phyloP scores from a whole-genome alignment of 2,888 invertebrate genomes.

The Chrysolina oricalcia region DNA sequence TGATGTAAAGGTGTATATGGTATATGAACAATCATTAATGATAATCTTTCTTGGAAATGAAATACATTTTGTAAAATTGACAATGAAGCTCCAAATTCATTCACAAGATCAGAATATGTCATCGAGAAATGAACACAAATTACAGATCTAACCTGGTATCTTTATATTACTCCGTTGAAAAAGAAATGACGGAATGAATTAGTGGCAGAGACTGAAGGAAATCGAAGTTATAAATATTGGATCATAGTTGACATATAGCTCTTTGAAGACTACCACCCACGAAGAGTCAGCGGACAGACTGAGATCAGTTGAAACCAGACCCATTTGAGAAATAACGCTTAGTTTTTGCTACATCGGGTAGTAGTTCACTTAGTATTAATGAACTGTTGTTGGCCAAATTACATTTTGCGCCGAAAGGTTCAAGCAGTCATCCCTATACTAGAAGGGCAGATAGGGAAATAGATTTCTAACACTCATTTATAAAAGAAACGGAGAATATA shows the following conservation, averaged over 20 bases:
- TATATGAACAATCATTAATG: too few species aligned
- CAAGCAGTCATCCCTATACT: too few species aligned
- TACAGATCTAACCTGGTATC: conserved; percentile 34
- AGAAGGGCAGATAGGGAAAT: too few species aligned
- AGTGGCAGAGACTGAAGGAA: conserved; percentile 61
- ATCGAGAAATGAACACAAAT: neutral
- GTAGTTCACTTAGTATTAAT: neutral
- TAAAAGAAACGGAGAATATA: too few species aligned
- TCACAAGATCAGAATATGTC: neutral
- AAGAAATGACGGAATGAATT: conserved; percentile 61
- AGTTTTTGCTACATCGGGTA: neutral
- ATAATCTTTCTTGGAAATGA: too few species aligned
- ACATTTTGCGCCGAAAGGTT: neutral
- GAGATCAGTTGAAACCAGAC: conserved; percentile 47
- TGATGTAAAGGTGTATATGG: too few species aligned
- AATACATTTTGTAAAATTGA: too few species aligned
- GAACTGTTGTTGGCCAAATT: neutral
- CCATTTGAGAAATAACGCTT: conserved; percentile 43
- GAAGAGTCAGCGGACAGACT: conserved; percentile 45
- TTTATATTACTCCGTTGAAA: conserved; percentile 42
- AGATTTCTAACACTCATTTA: too few species aligned
- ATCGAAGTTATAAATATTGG: conserved; percentile 67
- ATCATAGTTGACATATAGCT: conserved; percentile 48
- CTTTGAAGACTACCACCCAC: conserved; percentile 54
- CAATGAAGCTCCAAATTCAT: neutral